Evolutionary conservation across 2,888 invertebrate species (phyloP), one percentile per base, ranked within the genome.

Genomic region (Dendrolimus pini): DNA sequence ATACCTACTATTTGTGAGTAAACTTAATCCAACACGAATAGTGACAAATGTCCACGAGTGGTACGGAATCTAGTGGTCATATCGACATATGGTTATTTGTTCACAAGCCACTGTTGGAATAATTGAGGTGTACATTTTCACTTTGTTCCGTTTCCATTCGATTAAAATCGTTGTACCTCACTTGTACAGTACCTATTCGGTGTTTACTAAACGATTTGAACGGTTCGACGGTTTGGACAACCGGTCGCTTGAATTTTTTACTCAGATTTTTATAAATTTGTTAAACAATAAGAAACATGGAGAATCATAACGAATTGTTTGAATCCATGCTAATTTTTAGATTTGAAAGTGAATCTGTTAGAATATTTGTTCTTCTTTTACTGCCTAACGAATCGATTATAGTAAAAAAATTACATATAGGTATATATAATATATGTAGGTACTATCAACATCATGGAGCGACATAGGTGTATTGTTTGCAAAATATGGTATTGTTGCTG

Each of bases 61-160:
- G 67, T 72, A 73, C 71, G 75, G 71, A 74, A 77, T 77, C 71
- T 67, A 69, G 69, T 73, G 74, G 70, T 71, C 75, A 74, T 75
- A 78, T 77, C 80, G 80, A 80, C 81, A 79, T 80, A 77, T 80
- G 80, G 80, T 78, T 82, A 85, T 88, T 85, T 86, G 85, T 86
- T 85, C 85, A 82, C 78, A 77, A 79, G 75, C 83, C 79, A 72
- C 77, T 74, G 84, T 78, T 82, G 82, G 88, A 89, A 88, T 89
- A 89, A 89, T 89, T 89, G 89, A 89, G 89, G 89, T 89, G 89
- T 89, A 87, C 89, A 89, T 89, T 89, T 89, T 89, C 89, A 89
- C 89, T 89, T 89, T 89, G 89, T 88, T 87, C 89, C 83, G 86
- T 88, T 88, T 89, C 89, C 89, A 88, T 87, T 89, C 89, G 89